Percentiles rank a stretch among this genome's conserved stretches.
Evolutionary conservation across 2,888 invertebrate species (phyloP).

Genomic region (Synanthedon tipuliformis): DNA sequence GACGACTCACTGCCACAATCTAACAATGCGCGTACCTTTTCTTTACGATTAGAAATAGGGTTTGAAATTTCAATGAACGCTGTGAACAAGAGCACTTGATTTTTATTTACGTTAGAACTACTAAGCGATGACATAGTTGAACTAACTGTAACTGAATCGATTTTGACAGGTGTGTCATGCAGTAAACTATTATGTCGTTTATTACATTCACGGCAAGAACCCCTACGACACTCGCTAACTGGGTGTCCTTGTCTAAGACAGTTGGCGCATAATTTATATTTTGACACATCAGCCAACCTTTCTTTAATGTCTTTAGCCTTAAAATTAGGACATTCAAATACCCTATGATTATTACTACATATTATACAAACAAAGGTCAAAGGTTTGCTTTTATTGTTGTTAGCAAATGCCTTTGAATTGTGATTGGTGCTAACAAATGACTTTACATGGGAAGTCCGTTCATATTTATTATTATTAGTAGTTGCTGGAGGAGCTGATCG

Average conservation of each 20-base stretch:
- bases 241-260: too few species aligned
- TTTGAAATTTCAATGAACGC: slow-evolving; percentile 10
- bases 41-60: slow-evolving; percentile 4
- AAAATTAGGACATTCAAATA: too few species aligned
- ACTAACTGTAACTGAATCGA: neutral
- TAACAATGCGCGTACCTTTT: slow-evolving; percentile 7
- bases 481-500: too few species aligned
- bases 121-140: neutral
- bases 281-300: too few species aligned
- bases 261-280: too few species aligned
- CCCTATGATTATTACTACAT: slow-evolving; percentile 2
- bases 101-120: neutral
- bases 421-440: too few species aligned
- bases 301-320: too few species aligned
- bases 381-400: neutral
- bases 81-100: slow-evolving; percentile 7
- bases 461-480: too few species aligned
- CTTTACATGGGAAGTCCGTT: too few species aligned
- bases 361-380: neutral
- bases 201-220: neutral
- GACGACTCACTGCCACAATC: too few species aligned
- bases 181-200: neutral
- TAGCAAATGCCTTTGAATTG: neutral
- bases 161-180: neutral
- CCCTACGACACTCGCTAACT: neutral